Conservation (phyloP, 2,113 vertebrate genomes). For the Bostrychus sinensis region DNA sequence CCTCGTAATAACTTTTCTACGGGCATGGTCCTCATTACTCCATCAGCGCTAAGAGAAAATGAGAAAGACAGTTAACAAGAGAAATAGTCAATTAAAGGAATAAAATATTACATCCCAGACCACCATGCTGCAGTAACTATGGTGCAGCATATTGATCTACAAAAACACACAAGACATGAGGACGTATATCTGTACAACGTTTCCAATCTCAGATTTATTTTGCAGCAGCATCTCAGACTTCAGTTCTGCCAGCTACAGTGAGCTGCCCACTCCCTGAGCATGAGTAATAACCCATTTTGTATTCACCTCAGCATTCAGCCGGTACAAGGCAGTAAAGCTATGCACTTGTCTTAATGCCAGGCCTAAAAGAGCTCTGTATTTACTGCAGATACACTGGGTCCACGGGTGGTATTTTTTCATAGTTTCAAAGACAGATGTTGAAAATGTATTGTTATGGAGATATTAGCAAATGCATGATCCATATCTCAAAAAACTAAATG, state of each 20-base stretch:
- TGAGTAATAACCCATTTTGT: constrained; percentile 42
- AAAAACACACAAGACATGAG: background rate
- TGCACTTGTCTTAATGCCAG: constrained; percentile 10
- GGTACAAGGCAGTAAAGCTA: constrained; percentile 7
- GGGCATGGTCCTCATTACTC: constrained; percentile 95
- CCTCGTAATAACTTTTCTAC: constrained; percentile 97
- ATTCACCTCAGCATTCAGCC: constrained; percentile 33
- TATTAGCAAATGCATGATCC: too few species aligned
- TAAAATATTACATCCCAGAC: background rate
- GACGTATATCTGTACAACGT: background rate
- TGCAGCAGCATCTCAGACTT: constrained; percentile 2
- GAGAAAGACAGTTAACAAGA: background rate
- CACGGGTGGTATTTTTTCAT: constrained; percentile 7
- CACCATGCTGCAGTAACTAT: constrained; percentile 3
- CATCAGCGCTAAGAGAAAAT: constrained; percentile 85
- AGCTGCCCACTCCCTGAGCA: constrained; percentile 19
- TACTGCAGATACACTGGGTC: background rate
- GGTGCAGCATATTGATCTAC: constrained; percentile 5
- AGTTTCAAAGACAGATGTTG: background rate
- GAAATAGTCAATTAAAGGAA: background rate
- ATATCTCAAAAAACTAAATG: too few species aligned
- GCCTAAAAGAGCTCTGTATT: constrained; percentile 9
- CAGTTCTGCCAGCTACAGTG: constrained; percentile 38
- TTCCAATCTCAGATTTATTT: constrained; percentile 27
- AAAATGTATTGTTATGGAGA: too few species aligned